These are phyloP conservation scores for Porites australiensis DNA, from an alignment of 64 coral and sea anemone genomes.

Conservation along the genomic window DNA sequence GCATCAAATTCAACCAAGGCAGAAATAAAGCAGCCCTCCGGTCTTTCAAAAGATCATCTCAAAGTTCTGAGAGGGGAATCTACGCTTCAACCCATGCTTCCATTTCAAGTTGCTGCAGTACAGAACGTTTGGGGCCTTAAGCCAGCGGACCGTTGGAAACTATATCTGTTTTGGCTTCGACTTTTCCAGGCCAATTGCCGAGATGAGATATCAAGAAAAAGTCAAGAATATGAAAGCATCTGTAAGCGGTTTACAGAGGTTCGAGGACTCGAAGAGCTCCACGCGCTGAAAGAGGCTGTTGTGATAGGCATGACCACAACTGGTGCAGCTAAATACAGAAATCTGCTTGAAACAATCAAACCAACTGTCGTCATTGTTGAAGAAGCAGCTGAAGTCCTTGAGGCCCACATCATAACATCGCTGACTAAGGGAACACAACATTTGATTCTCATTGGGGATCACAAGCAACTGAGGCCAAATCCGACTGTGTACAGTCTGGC, in stretches of 20 bases:
- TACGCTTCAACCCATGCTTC: background rate
- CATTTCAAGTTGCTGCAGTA: conserved; percentile 8
- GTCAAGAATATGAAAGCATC: conserved; percentile 43
- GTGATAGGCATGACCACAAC: conserved; percentile 94
- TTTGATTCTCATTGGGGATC: conserved; percentile 93
- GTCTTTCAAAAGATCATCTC: conserved; percentile 24
- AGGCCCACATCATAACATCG: conserved; percentile 90
- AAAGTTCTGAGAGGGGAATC: conserved; percentile 49
- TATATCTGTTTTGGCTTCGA: conserved; percentile 81
- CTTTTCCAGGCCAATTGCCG: conserved; percentile 51
- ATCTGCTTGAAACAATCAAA: conserved; percentile 68
- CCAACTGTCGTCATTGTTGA: conserved; percentile 84
- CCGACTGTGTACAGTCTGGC: conserved; percentile 80
- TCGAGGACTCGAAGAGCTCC: conserved; percentile 61
- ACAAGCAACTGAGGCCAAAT: conserved; percentile 90
- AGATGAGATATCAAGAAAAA: conserved; percentile 6
- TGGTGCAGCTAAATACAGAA: conserved; percentile 83
- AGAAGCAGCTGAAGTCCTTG: conserved; percentile 93
- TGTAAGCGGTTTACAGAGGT: conserved; percentile 62
- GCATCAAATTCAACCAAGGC: background rate
- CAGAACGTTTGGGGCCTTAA: conserved; percentile 47
- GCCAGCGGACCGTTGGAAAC: conserved; percentile 18
- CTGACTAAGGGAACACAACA: conserved; percentile 83
- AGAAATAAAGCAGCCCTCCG: background rate
- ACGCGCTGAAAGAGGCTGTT: conserved; percentile 53